phyloP scores from a whole-genome alignment of 2,797 vertebrate genomes.

The Phalloptychus januarius region DNA sequence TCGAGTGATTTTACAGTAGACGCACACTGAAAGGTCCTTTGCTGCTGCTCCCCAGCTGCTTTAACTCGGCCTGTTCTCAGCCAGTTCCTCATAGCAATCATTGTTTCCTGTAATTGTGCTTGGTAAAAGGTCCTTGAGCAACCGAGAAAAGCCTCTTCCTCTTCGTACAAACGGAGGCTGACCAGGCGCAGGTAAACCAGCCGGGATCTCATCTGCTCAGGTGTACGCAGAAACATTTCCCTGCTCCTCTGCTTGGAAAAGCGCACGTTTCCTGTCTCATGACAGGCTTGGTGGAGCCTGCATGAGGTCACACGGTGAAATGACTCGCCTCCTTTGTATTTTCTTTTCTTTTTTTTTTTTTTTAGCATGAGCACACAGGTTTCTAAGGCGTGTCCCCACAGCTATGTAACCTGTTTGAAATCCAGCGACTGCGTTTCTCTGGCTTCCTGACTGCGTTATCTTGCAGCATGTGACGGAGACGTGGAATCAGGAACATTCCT shows the following conservation, averaged over 20 bases:
- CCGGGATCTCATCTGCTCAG: not conserved
- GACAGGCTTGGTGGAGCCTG: conserved; percentile 24
- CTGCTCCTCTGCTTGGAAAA: conserved; percentile 16
- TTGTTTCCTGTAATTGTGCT: conserved; percentile 34
- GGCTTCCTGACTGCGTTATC: conserved; percentile 53
- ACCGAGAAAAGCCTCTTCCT: conserved; percentile 39
- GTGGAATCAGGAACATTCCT: conserved; percentile 57
- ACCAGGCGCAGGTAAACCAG: not conserved
- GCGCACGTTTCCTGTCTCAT: conserved; percentile 48
- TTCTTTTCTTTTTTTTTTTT: not conserved
- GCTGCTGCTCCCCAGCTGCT: not conserved
- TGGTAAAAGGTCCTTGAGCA: conserved; percentile 9
- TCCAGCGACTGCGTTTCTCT: conserved; percentile 35
- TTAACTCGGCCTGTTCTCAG: conserved; percentile 1
- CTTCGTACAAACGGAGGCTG: not conserved
- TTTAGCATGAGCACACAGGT: conserved; percentile 26
- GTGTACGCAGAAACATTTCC: conserved; percentile 22
- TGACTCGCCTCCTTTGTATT: conserved; percentile 16
- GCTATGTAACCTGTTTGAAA: conserved; percentile 50
- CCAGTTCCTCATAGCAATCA: conserved; percentile 46
- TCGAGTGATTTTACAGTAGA: not conserved
- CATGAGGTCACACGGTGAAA: conserved; percentile 25
- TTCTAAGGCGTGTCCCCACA: conserved; percentile 43
- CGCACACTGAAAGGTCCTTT: not conserved
- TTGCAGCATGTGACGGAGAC: conserved; percentile 57